These are phyloP conservation scores for Campylorhamphus procurvoides DNA, from an alignment of 2,113 vertebrate genomes.

Conservation along the genomic window DNA sequence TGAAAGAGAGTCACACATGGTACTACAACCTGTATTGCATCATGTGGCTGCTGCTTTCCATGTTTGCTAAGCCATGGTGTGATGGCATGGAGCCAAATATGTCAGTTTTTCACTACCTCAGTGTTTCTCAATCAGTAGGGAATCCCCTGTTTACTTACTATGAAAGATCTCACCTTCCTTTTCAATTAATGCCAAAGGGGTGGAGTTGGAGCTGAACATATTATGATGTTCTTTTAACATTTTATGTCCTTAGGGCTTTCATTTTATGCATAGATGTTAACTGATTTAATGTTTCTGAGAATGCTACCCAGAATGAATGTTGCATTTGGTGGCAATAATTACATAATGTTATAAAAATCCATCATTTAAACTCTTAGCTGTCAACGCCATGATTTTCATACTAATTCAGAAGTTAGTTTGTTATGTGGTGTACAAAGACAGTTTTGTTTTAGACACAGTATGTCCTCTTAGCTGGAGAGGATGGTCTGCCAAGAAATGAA, in stretches of 20 bases:
- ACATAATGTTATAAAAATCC: neutral
- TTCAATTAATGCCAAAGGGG: neutral
- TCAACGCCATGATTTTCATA: neutral
- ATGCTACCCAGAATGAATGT: neutral
- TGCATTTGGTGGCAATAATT: neutral
- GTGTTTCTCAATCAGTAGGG: slow-evolving; percentile 5
- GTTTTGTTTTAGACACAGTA: slow-evolving; percentile 29
- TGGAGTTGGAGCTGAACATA: neutral
- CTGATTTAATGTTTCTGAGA: neutral
- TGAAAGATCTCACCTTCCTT: neutral
- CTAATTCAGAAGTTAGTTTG: neutral
- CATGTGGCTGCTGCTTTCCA: neutral
- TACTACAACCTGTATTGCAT: neutral
- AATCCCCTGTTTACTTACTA: neutral
- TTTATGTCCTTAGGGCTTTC: neutral
- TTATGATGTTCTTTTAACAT: neutral
- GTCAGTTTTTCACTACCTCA: neutral
- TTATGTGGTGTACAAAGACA: neutral
- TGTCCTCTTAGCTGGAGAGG: slow-evolving; percentile 13
- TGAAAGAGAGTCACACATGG: neutral
- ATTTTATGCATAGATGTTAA: neutral
- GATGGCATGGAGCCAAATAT: neutral
- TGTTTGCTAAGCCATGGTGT: neutral
- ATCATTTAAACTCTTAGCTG: neutral
- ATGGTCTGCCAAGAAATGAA: slow-evolving; percentile 32